Evolutionary conservation across 2,797 vertebrate species (phyloP), one percentile per base, ranked within the genome.

Genomic region (Enteromius trimaculatus): DNA sequence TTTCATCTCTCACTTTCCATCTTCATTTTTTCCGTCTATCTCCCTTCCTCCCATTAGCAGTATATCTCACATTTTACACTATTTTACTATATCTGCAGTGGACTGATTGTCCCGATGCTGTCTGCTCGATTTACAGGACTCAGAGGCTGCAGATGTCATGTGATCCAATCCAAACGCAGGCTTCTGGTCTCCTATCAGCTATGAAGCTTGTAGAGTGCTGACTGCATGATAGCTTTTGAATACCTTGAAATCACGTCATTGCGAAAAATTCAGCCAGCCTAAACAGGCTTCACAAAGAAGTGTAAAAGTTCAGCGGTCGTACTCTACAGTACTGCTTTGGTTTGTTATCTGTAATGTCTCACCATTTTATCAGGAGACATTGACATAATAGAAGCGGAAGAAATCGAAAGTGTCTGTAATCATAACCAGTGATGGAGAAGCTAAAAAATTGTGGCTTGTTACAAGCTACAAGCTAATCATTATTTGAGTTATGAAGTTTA

Each of bases 1-100:
- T 51, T 66, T 84, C 75, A 79, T 42, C 71, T 58, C 6, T 79
- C 55, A 72, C 84, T 81, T 70, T 88, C 87, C 85, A 77, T 78
- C 44, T 69, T 68, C 31, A n/a, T 55, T 60, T 77, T 53, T 82
- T 76, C 62, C 76, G 19, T 42, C 39, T 68, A 76, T 82, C 86
- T 90, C 89, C 87, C 89, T 88, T 77, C 91, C 82, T 55, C 74
- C 68, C 60, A 49, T 77, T 62, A 70, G 75, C 62, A 51, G 79
- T 81, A 64, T 87, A 72, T 85, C 84, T 72, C 79, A 77, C 86
- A 85, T 91, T 89, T 89, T 89, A 90, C 90, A 90, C 90, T 86
- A 82, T 80, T 81, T 86, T 87, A 86, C 87, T 80, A 75, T 39
- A 79, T 80, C 62, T 81, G 53, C 62, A 84, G 83, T 77, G 39